These are phyloP conservation scores for Heliocidaris erythrogramma DNA, from an alignment of 35 echinoderm and acorn worm genomes.

Conservation along the genomic window DNA sequence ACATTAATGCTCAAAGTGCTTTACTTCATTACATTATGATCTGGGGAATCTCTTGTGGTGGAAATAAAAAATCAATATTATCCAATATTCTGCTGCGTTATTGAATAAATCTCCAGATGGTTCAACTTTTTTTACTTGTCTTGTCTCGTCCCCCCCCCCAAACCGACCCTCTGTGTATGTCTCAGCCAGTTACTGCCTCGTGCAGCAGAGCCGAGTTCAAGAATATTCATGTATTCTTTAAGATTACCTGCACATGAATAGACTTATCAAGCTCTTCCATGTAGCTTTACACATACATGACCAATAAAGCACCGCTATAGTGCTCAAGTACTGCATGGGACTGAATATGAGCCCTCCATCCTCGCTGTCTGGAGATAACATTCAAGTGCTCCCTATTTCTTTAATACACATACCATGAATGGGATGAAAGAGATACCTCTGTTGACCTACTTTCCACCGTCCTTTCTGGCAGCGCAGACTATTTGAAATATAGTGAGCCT, in stretches of 20 bases:
- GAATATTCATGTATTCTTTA: not conserved
- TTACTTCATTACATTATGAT: not conserved
- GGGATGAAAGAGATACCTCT: constrained; percentile 1
- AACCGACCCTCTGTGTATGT: not conserved
- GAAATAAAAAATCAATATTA: not conserved
- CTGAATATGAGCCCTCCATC: not conserved
- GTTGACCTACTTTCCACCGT: not conserved
- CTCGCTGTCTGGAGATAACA: not conserved
- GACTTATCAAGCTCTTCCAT: not conserved
- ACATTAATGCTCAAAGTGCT: constrained; percentile 2
- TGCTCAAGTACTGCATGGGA: not conserved
- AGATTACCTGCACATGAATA: not conserved
- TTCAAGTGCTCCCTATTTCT: not conserved
- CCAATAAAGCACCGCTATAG: not conserved
- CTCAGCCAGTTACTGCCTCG: not conserved
- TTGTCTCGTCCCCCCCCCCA: not conserved
- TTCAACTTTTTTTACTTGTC: not conserved
- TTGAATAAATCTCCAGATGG: constrained; percentile 4
- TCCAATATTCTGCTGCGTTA: not conserved
- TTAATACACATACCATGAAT: not conserved
- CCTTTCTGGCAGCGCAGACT: not conserved
- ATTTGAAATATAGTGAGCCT: not conserved
- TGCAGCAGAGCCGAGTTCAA: not conserved
- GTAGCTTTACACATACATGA: not conserved
- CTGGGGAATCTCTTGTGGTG: not conserved